These are phyloP conservation scores for Lepisosteus osseus DNA, from an alignment of 2,113 vertebrate genomes.

Conservation along the genomic window DNA sequence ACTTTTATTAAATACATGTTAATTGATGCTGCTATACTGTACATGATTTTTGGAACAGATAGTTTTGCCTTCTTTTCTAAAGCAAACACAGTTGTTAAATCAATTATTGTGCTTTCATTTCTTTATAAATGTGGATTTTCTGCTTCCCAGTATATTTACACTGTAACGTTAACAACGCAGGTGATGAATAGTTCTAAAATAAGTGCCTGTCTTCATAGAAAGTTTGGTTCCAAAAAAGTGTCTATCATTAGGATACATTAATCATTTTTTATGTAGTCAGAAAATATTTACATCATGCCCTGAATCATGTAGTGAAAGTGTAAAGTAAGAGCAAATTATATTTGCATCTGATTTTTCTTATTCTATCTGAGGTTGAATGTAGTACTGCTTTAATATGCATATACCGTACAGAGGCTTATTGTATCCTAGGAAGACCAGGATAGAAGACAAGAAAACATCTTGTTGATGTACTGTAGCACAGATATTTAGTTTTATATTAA, in stretches of 20 bases:
- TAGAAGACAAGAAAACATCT: too few species aligned
- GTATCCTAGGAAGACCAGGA: too few species aligned
- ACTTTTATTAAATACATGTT: too few species aligned
- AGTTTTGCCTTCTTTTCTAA: too few species aligned
- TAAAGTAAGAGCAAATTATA: not conserved
- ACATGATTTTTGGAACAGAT: too few species aligned
- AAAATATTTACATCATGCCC: not conserved
- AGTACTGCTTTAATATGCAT: too few species aligned
- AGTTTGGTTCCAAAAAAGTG: not conserved
- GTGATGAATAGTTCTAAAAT: not conserved
- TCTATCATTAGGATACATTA: not conserved
- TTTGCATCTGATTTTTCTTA: not conserved
- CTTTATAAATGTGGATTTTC: not conserved
- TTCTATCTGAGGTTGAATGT: too few species aligned
- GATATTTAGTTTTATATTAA: too few species aligned
- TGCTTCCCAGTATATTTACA: not conserved
- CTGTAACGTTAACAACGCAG: not conserved
- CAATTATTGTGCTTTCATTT: constrained; percentile 1
- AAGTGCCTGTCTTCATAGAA: not conserved
- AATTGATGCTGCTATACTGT: too few species aligned
- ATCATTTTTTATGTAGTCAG: not conserved
- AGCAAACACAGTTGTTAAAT: not conserved
- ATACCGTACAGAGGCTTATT: too few species aligned
- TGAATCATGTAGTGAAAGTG: not conserved
- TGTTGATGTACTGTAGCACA: too few species aligned